Evolutionary conservation across 2,888 invertebrate species (phyloP).

Genomic region (Troilus luridus): DNA sequence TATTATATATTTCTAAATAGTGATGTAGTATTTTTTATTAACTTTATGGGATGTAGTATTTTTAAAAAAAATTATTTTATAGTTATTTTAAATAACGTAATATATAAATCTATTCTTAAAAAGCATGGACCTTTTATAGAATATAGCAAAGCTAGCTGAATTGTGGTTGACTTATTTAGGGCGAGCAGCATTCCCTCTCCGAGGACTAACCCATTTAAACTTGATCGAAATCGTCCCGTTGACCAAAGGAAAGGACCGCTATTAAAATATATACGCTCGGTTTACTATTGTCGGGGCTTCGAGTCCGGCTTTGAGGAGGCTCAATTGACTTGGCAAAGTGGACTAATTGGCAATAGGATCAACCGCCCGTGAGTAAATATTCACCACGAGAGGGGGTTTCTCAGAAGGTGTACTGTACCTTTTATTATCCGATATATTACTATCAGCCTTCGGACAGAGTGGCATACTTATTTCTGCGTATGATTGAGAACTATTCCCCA

Average conservation of each 20-base stretch:
- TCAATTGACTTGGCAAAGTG: not conserved
- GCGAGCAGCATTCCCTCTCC: not conserved
- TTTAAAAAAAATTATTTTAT: not conserved
- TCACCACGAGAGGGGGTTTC: too few species aligned
- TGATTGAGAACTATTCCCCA: not conserved
- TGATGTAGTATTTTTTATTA: too few species aligned
- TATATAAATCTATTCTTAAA: not conserved
- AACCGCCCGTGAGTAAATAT: not conserved
- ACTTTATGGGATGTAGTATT: too few species aligned
- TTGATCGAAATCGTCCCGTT: not conserved
- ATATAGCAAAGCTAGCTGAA: not conserved
- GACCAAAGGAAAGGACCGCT: not conserved
- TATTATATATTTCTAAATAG: too few species aligned
- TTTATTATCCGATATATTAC: too few species aligned
- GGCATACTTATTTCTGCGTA: too few species aligned
- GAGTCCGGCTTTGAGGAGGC: not conserved
- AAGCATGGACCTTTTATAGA: not conserved
- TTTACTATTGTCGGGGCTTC: not conserved
- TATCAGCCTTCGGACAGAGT: too few species aligned
- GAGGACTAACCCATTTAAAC: not conserved
- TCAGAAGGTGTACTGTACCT: too few species aligned
- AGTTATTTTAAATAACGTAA: too few species aligned
- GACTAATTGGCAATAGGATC: slow-evolving; percentile 12
- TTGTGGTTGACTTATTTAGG: not conserved
- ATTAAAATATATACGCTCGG: slow-evolving; percentile 29